Conservation (phyloP, 2,888 invertebrate species). For the Lithophane semibrunnea region DNA sequence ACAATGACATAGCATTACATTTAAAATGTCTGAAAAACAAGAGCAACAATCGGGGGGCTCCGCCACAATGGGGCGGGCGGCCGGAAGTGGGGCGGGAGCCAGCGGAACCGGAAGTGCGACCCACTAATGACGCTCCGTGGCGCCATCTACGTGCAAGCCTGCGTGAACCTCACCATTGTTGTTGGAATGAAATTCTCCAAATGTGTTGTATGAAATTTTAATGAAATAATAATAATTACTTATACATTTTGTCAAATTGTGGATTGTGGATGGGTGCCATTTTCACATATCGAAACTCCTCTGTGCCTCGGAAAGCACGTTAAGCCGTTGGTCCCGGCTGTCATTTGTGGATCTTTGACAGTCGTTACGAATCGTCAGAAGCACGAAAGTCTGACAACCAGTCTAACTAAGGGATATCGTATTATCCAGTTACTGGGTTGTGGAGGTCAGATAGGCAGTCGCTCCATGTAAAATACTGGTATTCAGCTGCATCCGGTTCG, state of each 20-base stretch:
- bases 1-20: slow-evolving; percentile 59
- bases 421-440: too few relatives aligned
- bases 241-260: background rate
- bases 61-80: slow-evolving; percentile 64
- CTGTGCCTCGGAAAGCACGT: too few relatives aligned
- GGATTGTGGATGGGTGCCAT: background rate
- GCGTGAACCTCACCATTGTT: slow-evolving; percentile 65
- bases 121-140: slow-evolving; percentile 80
- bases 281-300: too few relatives aligned
- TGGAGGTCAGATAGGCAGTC: too few relatives aligned
- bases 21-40: slow-evolving; percentile 68
- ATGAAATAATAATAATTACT: slow-evolving; percentile 24
- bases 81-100: slow-evolving; percentile 67
- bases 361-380: too few relatives aligned
- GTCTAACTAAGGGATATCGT: too few relatives aligned
- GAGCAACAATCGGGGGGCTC: slow-evolving; percentile 65
- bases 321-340: too few relatives aligned
- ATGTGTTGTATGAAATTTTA: slow-evolving; percentile 43
- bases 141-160: slow-evolving; percentile 75
- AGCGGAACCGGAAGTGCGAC: slow-evolving; percentile 77
- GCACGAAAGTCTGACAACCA: too few relatives aligned
- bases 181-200: slow-evolving; percentile 54
- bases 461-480: too few relatives aligned
- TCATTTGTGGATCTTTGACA: too few relatives aligned
- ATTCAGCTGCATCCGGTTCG: too few relatives aligned